Evolutionary conservation across 1,140 invertebrate species (phyloP).

Genomic region (Scaptomyza pallida): DNA sequence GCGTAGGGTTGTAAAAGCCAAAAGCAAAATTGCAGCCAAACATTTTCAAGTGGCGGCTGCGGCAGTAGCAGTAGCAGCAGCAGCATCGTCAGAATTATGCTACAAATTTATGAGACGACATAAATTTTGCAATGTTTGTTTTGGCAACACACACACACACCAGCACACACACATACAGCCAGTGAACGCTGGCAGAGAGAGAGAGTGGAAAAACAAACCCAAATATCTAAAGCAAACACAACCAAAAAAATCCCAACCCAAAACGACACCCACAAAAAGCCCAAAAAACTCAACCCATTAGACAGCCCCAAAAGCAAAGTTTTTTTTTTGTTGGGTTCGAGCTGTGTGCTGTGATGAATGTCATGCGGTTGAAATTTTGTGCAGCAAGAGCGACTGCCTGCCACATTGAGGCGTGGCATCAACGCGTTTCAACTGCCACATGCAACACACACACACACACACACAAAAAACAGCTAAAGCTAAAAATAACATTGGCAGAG

Average conservation of each 20-base stretch:
- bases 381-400: constrained; percentile 44
- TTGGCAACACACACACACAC: constrained; percentile 64
- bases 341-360: constrained; percentile 65
- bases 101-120: constrained; percentile 82
- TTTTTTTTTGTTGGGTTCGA: constrained; percentile 5
- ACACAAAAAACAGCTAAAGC: not conserved
- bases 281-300: constrained; percentile 9
- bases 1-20: constrained; percentile 29
- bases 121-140: constrained; percentile 82
- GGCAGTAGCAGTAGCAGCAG: constrained; percentile 62
- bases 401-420: constrained; percentile 43
- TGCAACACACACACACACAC: too few species aligned
- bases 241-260: constrained; percentile 32
- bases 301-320: constrained; percentile 34
- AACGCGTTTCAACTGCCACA: constrained; percentile 43
- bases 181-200: not conserved
- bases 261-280: constrained; percentile 42
- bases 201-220: constrained; percentile 67
- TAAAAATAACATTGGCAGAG: constrained; percentile 1
- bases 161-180: constrained; percentile 12
- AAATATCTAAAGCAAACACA: constrained; percentile 74
- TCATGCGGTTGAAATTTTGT: constrained; percentile 81
- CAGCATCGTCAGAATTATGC: constrained; percentile 78
- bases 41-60: constrained; percentile 76
- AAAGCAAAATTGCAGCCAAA: constrained; percentile 77